These are phyloP conservation scores for Jaculus jaculus DNA, from an alignment of 2,113 vertebrate species.

Conservation along the genomic window DNA sequence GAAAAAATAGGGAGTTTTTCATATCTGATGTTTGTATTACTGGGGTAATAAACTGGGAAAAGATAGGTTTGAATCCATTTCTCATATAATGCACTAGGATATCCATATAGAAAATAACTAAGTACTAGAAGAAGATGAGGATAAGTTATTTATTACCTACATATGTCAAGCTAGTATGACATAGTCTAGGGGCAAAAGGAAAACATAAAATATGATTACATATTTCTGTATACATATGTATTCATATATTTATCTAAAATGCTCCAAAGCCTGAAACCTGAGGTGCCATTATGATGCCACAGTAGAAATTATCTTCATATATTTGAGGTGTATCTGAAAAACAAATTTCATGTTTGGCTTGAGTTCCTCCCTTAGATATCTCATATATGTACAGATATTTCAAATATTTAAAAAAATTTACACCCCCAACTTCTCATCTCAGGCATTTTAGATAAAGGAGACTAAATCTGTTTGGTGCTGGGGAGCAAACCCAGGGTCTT, in stretches of 20 bases:
- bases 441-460: background rate
- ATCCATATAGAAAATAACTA: background rate
- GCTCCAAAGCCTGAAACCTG: background rate
- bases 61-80: background rate
- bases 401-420: background rate
- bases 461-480: background rate
- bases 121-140: background rate
- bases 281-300: background rate
- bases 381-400: background rate
- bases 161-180: background rate
- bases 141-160: background rate
- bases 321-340: background rate
- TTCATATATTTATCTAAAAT: background rate
- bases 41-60: background rate
- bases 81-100: background rate
- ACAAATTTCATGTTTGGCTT: constrained; percentile 7
- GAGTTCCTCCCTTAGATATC: background rate
- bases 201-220: background rate
- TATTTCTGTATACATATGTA: background rate
- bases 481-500: background rate
- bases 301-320: background rate
- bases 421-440: background rate
- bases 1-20: background rate
- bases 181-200: background rate
- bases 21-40: background rate